Evolutionary conservation across 2,113 vertebrate genomes (phyloP).

Genomic region (Cyanocitta stelleri): DNA sequence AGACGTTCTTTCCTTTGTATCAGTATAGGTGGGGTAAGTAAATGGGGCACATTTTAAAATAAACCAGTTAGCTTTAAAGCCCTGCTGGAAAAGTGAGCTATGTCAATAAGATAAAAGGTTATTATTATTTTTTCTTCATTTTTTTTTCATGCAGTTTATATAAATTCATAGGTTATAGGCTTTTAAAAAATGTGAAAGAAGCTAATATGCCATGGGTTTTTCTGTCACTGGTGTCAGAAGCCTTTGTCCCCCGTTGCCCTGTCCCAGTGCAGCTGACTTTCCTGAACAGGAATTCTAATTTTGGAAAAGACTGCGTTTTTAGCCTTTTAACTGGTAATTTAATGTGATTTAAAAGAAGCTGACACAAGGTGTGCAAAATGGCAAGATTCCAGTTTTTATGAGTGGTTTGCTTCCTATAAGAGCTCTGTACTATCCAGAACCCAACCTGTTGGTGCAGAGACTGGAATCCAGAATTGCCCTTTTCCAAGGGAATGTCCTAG

Average conservation of each 20-base stretch:
- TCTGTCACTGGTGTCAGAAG: not conserved
- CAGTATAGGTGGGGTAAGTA: not conserved
- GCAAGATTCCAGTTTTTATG: not conserved
- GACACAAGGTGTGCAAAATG: not conserved
- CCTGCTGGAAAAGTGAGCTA: not conserved
- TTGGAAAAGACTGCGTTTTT: not conserved
- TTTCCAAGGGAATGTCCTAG: not conserved
- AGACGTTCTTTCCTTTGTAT: not conserved
- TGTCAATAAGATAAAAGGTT: not conserved
- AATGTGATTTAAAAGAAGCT: not conserved
- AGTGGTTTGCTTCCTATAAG: not conserved
- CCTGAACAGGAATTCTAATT: not conserved
- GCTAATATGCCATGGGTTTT: not conserved
- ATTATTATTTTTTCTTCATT: not conserved
- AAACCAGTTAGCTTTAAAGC: not conserved
- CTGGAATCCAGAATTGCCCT: not conserved
- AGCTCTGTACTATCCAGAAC: not conserved
- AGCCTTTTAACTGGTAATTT: not conserved
- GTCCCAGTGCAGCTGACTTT: not conserved
- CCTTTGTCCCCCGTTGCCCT: not conserved
- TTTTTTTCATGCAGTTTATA: not conserved
- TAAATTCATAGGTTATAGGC: not conserved
- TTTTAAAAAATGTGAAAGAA: not conserved
- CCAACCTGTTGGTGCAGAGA: not conserved
- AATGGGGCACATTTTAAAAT: too few relatives aligned